These are phyloP conservation scores for Mycteria americana DNA, from an alignment of 2,797 vertebrate species.

Conservation along the genomic window DNA sequence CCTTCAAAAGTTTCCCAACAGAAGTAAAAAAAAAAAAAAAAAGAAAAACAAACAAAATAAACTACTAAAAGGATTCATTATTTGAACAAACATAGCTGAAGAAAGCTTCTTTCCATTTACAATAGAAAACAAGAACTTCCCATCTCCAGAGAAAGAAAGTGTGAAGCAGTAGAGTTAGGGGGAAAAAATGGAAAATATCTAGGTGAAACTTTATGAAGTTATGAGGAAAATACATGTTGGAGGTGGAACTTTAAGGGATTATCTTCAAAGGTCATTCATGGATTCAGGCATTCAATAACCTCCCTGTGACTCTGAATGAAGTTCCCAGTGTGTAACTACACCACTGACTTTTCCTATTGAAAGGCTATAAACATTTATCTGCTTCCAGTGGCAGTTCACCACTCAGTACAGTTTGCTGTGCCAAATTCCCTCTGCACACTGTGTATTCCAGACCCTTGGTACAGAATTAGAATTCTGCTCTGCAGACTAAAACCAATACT, in stretches of 20 bases:
- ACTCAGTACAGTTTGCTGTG: neutral
- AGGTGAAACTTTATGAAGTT: neutral
- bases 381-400: neutral
- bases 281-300: neutral
- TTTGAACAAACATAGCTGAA: neutral
- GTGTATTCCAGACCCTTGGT: neutral
- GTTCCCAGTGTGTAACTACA: neutral
- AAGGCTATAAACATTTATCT: neutral
- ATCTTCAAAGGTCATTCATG: neutral
- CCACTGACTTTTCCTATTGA: neutral
- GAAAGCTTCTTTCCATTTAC: neutral
- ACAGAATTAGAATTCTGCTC: neutral
- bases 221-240: neutral
- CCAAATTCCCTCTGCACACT: neutral
- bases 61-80: neutral
- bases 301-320: neutral
- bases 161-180: neutral
- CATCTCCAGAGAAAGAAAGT: neutral
- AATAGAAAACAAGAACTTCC: neutral
- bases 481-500: neutral
- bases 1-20: neutral
- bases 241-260: neutral
- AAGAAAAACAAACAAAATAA: neutral
- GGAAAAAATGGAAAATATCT: neutral
- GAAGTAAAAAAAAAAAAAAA: neutral